These are phyloP conservation scores for Listronotus bonariensis DNA, from an alignment of 1,140 invertebrate species.

Conservation along the genomic window DNA sequence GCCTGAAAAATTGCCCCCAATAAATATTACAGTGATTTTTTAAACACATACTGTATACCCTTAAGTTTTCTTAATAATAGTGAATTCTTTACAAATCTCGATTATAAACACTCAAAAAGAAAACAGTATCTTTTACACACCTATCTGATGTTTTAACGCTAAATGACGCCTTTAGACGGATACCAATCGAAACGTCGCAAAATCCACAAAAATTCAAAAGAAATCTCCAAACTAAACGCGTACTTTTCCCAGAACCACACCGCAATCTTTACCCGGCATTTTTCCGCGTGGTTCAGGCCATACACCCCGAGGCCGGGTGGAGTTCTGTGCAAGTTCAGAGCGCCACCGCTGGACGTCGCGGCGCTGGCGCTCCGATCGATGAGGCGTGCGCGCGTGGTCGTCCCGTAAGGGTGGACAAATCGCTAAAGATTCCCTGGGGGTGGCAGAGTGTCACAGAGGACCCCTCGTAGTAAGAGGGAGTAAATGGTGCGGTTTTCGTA, in stretches of 20 bases:
- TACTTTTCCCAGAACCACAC: conserved; percentile 28
- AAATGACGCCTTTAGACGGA: too few species aligned
- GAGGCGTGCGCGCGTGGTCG: conserved; percentile 43
- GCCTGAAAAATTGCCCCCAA: too few species aligned
- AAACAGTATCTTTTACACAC: too few species aligned
- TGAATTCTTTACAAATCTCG: too few species aligned
- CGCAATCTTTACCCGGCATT: conserved; percentile 43
- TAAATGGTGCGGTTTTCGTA: conserved; percentile 3
- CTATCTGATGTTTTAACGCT: too few species aligned
- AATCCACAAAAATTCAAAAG: too few species aligned
- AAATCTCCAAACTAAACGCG: too few species aligned
- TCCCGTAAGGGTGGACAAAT: conserved; percentile 16
- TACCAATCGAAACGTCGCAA: neutral
- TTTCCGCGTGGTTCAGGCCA: conserved; percentile 26
- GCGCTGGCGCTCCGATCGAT: conserved; percentile 44
- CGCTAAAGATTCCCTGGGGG: conserved; percentile 14
- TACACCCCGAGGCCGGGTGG: conserved; percentile 31
- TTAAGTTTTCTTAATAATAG: too few species aligned
- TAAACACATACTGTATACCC: too few species aligned
- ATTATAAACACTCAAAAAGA: too few species aligned
- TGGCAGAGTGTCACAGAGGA: neutral
- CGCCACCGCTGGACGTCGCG: conserved; percentile 39
- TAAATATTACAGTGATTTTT: too few species aligned
- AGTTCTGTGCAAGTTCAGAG: conserved; percentile 34
- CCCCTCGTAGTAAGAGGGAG: neutral